Evolutionary conservation across 2,888 invertebrate species (phyloP), one percentile per base, ranked within the genome.

Genomic region (Apotomis betuletana): DNA sequence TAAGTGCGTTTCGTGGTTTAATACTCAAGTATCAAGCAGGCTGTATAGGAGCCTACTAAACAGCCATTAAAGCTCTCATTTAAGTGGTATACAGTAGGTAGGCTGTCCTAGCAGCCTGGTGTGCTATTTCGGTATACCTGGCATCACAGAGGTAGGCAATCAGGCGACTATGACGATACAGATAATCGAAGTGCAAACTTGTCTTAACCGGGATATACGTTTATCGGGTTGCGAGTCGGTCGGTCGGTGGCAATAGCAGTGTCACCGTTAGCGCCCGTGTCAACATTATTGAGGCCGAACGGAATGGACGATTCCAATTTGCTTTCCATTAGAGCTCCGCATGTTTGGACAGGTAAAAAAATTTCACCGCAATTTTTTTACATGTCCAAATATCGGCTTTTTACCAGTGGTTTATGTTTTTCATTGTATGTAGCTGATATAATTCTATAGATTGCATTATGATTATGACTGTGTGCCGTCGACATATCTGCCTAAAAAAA

Each of bases 341-440:
- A 81, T 83, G 80, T 83, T 83, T 83, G 80, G 78, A 79, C 77
- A 81, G 81, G 85, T 83, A 81, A 78, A 83, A 83, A 81, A 82
- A 46, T 55, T 10, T n/a, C 55, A 27, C 27, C 55, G 55, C 27
- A 65, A 38, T 38, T 27, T 27, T 27, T 27, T 27, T 27, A 27
- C 27, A 1, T 52, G 3, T 5, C 36, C 38, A 6, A n/a, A 58
- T 49, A 6, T 36, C 38, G 27, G 36, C 13, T 12, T n/a, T 49
- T 12, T 49, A 8, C 49, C 38, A 38, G 10, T 12, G 38, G 55
- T 15, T 15, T 55, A 44, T 8, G 5, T 1, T 44, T 44, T 2
- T 27, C 27, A 27, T 27, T 27, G 27, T 27, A 44, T 49, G 49
- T 49, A 49, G 41, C 49, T 49, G 49, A 41, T 41, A 41, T 5